Evolutionary conservation across 2,888 invertebrate species (phyloP).

Genomic region (Athalia cordata): DNA sequence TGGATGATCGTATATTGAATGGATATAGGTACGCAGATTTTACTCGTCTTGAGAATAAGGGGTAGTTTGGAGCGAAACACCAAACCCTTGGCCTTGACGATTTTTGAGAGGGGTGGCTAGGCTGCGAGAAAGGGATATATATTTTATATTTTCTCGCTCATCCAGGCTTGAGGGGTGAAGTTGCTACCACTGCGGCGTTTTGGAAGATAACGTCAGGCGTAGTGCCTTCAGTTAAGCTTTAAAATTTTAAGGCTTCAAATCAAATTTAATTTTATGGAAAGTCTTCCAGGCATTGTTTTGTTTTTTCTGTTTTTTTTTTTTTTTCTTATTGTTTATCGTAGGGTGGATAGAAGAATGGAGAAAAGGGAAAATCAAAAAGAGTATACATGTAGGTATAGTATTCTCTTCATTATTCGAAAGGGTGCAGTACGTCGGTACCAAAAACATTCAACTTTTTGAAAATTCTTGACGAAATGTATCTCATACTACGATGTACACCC

Average conservation of each 20-base stretch:
- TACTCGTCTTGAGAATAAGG: slow-evolving; percentile 24
- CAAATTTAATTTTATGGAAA: slow-evolving; percentile 28
- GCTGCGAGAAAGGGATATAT: slow-evolving; percentile 18
- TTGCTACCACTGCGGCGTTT: slow-evolving; percentile 33
- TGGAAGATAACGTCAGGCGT: slow-evolving; percentile 22
- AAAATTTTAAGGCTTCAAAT: slow-evolving; percentile 22
- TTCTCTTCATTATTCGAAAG: too few species aligned
- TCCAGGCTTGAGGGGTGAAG: slow-evolving; percentile 31
- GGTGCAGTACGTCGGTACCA: too few species aligned
- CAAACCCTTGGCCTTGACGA: slow-evolving; percentile 8
- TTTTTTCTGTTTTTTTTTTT: background rate
- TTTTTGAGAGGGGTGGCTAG: slow-evolving; percentile 13
- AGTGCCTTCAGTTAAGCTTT: slow-evolving; percentile 15
- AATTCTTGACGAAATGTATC: too few species aligned
- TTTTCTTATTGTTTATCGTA: background rate
- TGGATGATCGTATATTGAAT: slow-evolving; percentile 31
- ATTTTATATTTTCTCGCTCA: slow-evolving; percentile 40
- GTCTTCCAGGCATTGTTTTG: slow-evolving; percentile 8
- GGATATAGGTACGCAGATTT: slow-evolving; percentile 9
- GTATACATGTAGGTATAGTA: too few species aligned
- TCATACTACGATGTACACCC: too few species aligned
- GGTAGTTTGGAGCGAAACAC: slow-evolving; percentile 23
- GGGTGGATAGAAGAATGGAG: too few species aligned
- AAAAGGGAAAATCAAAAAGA: too few species aligned
- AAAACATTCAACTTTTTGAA: too few species aligned